These are phyloP conservation scores for Pseudonaja textilis DNA, from an alignment of 2,113 vertebrate species.

Conservation along the genomic window DNA sequence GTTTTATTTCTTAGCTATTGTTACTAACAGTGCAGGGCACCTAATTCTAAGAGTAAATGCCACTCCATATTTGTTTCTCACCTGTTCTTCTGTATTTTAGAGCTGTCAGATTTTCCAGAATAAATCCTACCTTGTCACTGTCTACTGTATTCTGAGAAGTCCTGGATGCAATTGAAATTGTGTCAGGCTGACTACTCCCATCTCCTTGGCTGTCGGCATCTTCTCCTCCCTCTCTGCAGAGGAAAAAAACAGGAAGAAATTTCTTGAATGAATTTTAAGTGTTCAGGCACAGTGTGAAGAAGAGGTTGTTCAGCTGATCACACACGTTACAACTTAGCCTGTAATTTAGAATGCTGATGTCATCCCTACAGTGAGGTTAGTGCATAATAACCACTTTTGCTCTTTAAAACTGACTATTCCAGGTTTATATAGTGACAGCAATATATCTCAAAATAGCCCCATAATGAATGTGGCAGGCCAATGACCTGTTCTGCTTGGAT, in stretches of 20 bases:
- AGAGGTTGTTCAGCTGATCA: conserved; percentile 27
- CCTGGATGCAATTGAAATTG: conserved; percentile 94
- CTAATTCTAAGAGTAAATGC: not conserved
- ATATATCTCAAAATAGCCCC: conserved; percentile 32
- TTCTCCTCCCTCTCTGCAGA: conserved; percentile 86
- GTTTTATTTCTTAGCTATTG: not conserved
- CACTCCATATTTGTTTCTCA: not conserved
- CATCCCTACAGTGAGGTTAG: conserved; percentile 33
- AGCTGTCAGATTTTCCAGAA: conserved; percentile 34
- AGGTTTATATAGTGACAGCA: conserved; percentile 8
- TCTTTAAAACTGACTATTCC: conserved; percentile 27
- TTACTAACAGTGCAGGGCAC: not conserved
- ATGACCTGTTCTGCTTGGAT: conserved; percentile 2
- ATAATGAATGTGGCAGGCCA: conserved; percentile 30
- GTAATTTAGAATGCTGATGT: conserved; percentile 47
- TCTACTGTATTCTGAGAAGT: conserved; percentile 98
- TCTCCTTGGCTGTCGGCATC: conserved; percentile 96
- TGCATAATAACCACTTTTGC: conserved; percentile 34
- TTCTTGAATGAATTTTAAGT: conserved; percentile 39
- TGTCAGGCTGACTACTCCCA: conserved; percentile 97
- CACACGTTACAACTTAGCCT: conserved; percentile 1
- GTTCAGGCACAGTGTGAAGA: conserved; percentile 29
- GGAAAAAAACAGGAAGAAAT: conserved; percentile 34
- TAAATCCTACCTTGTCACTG: conserved; percentile 92
- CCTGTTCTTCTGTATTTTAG: not conserved